A percentile compares a stretch with the other conserved stretches of the same genome.
Evolutionary conservation across 1,140 invertebrate species (phyloP).

Genomic region (Euborellia annulipes): DNA sequence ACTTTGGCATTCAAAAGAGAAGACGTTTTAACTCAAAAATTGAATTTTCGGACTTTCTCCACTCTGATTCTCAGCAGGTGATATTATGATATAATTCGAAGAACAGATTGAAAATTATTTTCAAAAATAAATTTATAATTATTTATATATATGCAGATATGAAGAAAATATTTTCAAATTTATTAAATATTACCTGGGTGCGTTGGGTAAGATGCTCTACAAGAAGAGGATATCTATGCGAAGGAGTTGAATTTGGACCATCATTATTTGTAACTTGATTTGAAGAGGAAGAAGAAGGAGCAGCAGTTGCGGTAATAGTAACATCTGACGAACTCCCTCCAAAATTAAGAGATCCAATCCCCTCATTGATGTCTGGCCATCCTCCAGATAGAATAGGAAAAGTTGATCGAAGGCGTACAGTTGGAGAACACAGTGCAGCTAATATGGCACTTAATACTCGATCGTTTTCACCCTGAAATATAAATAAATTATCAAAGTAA

Average conservation of each 20-base stretch:
- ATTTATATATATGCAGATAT: no score
- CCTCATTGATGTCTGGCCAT: conserved; percentile 31
- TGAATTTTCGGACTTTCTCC: no score
- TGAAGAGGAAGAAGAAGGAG: conserved; percentile 8
- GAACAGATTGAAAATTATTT: no score
- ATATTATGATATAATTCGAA: no score
- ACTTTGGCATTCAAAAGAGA: no score
- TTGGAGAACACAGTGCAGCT: conserved; percentile 62
- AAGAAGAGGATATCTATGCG: conserved; percentile 46
- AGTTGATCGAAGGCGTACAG: conserved; percentile 57
- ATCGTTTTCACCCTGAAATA: conserved; percentile 26
- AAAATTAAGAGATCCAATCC: conserved; percentile 21
- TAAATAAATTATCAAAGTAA: no score
- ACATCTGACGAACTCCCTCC: not conserved
- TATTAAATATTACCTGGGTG: conserved; percentile 45
- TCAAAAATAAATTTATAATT: no score
- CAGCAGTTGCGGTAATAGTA: conserved; percentile 3
- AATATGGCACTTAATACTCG: conserved; percentile 63
- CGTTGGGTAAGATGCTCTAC: conserved; percentile 69
- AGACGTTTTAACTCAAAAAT: no score
- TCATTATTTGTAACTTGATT: not conserved
- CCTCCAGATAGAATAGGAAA: conserved; percentile 44
- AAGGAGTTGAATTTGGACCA: not conserved
- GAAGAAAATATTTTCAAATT: no score
- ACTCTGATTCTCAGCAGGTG: no score